Percentiles rank a stretch among this genome's conserved stretches.
Conservation (phyloP, 2,113 vertebrate genomes). For the Microtus montanus region DNA sequence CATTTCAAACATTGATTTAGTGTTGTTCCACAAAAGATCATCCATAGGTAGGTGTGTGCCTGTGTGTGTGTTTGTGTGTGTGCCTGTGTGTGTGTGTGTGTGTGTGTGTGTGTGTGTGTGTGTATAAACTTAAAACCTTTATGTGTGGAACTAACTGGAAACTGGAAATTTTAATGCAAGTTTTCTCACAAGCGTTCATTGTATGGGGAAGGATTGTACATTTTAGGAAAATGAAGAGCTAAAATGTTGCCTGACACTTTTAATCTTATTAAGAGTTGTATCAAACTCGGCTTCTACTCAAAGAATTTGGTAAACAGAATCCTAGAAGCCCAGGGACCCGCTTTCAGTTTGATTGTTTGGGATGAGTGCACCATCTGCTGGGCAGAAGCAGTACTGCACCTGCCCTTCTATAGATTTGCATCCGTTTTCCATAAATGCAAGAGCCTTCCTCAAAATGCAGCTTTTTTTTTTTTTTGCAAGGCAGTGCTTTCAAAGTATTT, state of each 20-base stretch:
- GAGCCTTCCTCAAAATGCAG: background rate
- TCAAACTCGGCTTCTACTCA: background rate
- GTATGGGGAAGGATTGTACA: background rate
- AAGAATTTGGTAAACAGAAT: background rate
- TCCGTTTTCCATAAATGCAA: background rate
- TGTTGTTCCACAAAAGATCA: background rate
- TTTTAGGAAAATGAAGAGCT: background rate
- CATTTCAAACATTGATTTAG: constrained; percentile 45
- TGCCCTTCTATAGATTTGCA: background rate
- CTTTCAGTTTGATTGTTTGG: background rate
- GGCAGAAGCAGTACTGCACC: background rate
- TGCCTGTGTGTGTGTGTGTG: background rate
- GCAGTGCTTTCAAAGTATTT: background rate
- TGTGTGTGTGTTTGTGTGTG: background rate
- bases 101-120: background rate
- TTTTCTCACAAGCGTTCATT: background rate
- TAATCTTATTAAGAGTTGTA: background rate
- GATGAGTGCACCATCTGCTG: constrained; percentile 64
- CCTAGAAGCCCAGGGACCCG: background rate
- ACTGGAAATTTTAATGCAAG: background rate
- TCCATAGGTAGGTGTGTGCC: background rate
- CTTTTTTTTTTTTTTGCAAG: background rate
- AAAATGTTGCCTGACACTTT: constrained; percentile 2
- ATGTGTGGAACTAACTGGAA: background rate
- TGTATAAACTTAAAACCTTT: too few relatives aligned